Percentiles rank a stretch among this genome's conserved stretches.
Conservation (phyloP, 2,113 vertebrate genomes). For the Pangasianodon hypophthalmus region DNA sequence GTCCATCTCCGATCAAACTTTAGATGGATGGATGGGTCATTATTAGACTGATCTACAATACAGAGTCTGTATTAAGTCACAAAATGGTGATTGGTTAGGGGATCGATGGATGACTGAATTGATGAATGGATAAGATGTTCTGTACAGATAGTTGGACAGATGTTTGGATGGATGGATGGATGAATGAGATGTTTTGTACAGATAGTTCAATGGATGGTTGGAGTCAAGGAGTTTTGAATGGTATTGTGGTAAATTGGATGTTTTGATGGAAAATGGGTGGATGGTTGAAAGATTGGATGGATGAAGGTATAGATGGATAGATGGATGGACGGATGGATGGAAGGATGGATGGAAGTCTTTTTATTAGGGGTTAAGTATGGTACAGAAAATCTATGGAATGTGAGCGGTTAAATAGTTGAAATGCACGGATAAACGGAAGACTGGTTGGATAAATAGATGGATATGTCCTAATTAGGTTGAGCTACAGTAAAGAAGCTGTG, state of each 20-base stretch:
- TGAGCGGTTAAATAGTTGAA: background rate
- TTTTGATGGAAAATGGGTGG: background rate
- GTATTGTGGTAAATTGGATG: background rate
- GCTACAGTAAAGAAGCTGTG: background rate
- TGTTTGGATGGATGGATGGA: background rate
- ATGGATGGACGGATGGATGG: background rate
- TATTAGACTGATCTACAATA: background rate
- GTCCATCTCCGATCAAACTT: background rate
- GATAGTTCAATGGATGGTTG: too few species aligned
- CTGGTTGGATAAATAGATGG: background rate
- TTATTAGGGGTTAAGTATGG: background rate
- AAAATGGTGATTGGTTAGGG: background rate
- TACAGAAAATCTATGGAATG: background rate
- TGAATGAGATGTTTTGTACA: background rate
- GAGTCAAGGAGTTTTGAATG: too few species aligned
- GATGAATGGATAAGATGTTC: background rate
- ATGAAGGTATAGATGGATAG: background rate
- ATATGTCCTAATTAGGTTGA: background rate
- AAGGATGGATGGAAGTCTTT: background rate
- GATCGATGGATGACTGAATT: background rate
- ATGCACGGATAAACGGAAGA: background rate
- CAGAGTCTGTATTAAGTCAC: background rate
- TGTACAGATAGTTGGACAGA: background rate
- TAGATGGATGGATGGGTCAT: background rate
- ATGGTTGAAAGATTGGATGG: too few species aligned